These are phyloP conservation scores for Castor canadensis DNA, from an alignment of 2,113 vertebrate species.

Conservation along the genomic window DNA sequence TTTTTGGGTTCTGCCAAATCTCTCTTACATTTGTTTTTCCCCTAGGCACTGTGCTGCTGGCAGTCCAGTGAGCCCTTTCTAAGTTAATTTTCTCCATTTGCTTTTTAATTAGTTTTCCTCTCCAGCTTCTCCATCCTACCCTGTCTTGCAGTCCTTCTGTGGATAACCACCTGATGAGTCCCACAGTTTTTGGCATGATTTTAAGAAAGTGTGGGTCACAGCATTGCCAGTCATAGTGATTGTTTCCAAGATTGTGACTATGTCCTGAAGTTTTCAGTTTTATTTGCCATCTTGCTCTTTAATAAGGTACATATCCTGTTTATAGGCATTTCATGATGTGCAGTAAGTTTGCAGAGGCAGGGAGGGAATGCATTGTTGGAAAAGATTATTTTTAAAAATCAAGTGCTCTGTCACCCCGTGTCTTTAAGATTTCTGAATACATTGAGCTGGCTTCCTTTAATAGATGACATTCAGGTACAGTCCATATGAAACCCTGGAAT, in stretches of 20 bases:
- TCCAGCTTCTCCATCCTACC: neutral
- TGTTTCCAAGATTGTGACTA: conserved; percentile 39
- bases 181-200: conserved; percentile 14
- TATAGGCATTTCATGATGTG: neutral
- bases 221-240: neutral
- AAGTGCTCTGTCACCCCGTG: neutral
- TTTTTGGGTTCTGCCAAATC: conserved; percentile 46
- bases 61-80: neutral
- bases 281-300: neutral
- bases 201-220: conserved; percentile 40
- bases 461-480: neutral
- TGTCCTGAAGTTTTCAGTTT: neutral
- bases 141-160: neutral
- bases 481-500: neutral
- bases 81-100: conserved; percentile 65
- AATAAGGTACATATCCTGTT: neutral
- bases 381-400: conserved; percentile 1
- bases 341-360: neutral
- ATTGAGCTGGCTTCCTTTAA: neutral
- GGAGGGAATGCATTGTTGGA: neutral
- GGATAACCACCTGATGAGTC: neutral
- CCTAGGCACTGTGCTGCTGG: conserved; percentile 35
- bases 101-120: conserved; percentile 63
- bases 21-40: conserved; percentile 71
- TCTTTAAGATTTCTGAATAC: neutral